Evolutionary conservation across 2,888 invertebrate genomes (phyloP), one percentile per base, ranked within the genome.

Genomic region (Apotomis turbidana): DNA sequence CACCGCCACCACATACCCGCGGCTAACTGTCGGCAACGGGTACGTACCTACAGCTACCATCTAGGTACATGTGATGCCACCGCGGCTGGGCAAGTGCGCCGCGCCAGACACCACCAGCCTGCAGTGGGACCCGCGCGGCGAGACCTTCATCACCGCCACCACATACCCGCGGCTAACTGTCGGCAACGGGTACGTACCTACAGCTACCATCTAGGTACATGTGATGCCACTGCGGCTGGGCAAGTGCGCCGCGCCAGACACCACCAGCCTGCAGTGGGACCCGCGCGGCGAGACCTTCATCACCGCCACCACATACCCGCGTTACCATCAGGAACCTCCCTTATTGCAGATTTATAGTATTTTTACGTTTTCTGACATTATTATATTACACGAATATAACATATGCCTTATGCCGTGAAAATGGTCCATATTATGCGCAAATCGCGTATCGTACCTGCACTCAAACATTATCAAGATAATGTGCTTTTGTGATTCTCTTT

Each of bases 1-100:
- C 78, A 99, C 99, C 1, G 98, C 99, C n/a, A 99, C 99, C 13
- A 98, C 98, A 0, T 96, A 98, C 27, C 99, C 99, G 0, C 94
- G 99, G 76, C 95, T 99, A 70, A 95, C 99, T 76, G 97, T 98
- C 57, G 96, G 96, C 75, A 99, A 99, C 89, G 97, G 98, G 95
- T 98, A 84, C 86, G 75, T 70, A 9, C 49, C 9, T n/a, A 46
- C 8, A 15, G 38, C 3, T 8, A 41, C 27, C 27, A 27, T 27
- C 27, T 27, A 27, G 27, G 27, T 27, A 27, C 27, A 27, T 27
- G 27, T 27, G 27, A 27, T 27, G 95, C 9, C 95, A 94, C 81
- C 97, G 96, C 87, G 96, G 79, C 94, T 98, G 68, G 95, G 96
- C 41, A 94, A 95, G 73, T 95, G 97, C 73, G 94, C 96, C 63